Evolutionary conservation across 2,113 vertebrate species (phyloP).

Genomic region (Aspiorhynchus laticeps): DNA sequence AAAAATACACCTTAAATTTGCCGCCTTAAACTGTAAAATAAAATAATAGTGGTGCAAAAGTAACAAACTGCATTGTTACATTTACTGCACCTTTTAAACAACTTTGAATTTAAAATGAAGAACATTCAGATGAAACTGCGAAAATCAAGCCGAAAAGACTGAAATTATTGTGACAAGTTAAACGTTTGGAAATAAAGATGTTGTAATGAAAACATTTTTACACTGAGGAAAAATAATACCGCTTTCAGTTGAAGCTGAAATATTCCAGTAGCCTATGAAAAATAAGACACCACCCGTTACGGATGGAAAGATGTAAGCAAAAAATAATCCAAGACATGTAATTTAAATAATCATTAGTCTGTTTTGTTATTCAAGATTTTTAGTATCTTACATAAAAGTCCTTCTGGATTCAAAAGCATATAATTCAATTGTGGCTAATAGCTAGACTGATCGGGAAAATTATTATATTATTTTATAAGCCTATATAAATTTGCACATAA

Average conservation of each 20-base stretch:
- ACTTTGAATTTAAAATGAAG: neutral
- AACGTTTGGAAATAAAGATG: neutral
- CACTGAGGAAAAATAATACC: neutral
- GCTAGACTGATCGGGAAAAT: neutral
- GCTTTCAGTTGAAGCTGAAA: neutral
- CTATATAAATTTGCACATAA: neutral
- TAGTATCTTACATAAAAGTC: neutral
- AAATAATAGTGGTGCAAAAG: neutral
- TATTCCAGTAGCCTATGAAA: neutral
- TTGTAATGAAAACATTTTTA: neutral
- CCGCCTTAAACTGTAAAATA: neutral
- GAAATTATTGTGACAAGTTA: neutral
- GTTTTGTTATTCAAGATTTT: neutral
- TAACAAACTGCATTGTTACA: neutral
- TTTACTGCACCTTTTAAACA: neutral
- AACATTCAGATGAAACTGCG: neutral
- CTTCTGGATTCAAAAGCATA: neutral
- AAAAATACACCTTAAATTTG: neutral
- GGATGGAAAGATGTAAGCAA: neutral
- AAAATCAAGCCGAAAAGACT: neutral
- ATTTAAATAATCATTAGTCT: neutral
- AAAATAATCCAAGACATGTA: neutral
- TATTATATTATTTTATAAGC: neutral
- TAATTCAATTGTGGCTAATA: neutral
- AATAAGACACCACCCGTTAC: neutral